These are phyloP conservation scores for Zaprionus taronus DNA, from an alignment of 1,140 invertebrate species.

Conservation along the genomic window DNA sequence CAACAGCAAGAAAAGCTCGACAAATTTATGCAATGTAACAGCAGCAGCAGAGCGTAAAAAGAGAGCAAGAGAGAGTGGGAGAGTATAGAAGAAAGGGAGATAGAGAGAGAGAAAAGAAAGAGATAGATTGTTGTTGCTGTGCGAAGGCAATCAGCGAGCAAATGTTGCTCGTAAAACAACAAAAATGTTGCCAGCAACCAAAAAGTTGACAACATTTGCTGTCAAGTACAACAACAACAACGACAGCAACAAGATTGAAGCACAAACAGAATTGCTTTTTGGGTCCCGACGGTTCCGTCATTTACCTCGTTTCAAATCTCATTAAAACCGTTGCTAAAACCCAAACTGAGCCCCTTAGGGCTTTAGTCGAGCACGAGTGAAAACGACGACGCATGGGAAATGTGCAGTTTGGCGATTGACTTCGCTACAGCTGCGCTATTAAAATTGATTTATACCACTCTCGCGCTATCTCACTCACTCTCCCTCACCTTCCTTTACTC, in stretches of 20 bases:
- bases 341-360: slow-evolving; percentile 26
- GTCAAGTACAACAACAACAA: slow-evolving; percentile 25
- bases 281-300: slow-evolving; percentile 25
- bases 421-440: slow-evolving; percentile 70
- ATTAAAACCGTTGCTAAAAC: slow-evolving; percentile 64
- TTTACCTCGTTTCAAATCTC: slow-evolving; percentile 62
- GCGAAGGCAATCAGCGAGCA: slow-evolving; percentile 51
- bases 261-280: slow-evolving; percentile 52
- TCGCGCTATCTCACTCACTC: slow-evolving; percentile 10
- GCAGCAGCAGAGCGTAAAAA: slow-evolving; percentile 45
- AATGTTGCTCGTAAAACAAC: slow-evolving; percentile 76
- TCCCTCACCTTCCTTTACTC: background rate
- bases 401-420: slow-evolving; percentile 36
- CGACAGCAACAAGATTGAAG: slow-evolving; percentile 27
- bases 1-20: slow-evolving; percentile 60
- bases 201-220: slow-evolving; percentile 38
- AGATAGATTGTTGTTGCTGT: slow-evolving; percentile 5
- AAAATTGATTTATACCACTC: slow-evolving; percentile 73
- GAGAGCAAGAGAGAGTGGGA: slow-evolving; percentile 18
- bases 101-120: background rate
- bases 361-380: background rate
- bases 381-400: background rate
- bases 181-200: slow-evolving; percentile 62
- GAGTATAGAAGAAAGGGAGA: background rate
- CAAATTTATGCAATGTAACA: slow-evolving; percentile 70